phyloP scores from a whole-genome alignment of 2,888 invertebrate species.

The Tillus elongatus region DNA sequence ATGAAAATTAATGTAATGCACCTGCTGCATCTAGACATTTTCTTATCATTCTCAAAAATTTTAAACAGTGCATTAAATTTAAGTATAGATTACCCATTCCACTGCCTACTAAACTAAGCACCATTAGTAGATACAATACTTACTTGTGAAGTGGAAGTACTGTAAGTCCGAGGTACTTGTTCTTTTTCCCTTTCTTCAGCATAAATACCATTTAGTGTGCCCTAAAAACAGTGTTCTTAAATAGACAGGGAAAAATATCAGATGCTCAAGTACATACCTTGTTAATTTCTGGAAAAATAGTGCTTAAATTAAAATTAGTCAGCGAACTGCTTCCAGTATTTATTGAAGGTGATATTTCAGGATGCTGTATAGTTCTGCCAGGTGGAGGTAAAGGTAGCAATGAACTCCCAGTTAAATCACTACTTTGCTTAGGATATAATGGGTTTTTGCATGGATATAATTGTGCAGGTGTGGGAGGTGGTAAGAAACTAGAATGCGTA shows the following conservation, averaged over 20 bases:
- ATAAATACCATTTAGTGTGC: constrained; percentile 18
- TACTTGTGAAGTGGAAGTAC: constrained; percentile 20
- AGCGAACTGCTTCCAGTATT: constrained; percentile 45
- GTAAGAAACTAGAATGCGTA: constrained; percentile 34
- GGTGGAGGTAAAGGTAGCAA: constrained; percentile 30
- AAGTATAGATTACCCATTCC: too few species aligned
- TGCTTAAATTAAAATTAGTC: constrained; percentile 73
- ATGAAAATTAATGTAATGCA: too few species aligned
- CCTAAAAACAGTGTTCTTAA: constrained; percentile 8
- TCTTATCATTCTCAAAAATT: too few species aligned
- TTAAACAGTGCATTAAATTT: too few species aligned
- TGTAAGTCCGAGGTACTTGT: constrained; percentile 13
- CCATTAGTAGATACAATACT: too few species aligned
- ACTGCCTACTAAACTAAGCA: too few species aligned
- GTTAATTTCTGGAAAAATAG: constrained; percentile 78
- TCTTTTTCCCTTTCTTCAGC: constrained; percentile 16
- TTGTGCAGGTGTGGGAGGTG: constrained; percentile 31
- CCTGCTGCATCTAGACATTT: too few species aligned
- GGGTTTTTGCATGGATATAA: constrained; percentile 39
- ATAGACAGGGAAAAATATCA: neutral
- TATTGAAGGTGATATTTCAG: constrained; percentile 33
- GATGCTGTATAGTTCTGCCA: constrained; percentile 27
- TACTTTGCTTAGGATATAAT: constrained; percentile 33
- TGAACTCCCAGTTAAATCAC: constrained; percentile 26
- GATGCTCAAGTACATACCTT: constrained; percentile 26